Percentiles rank a stretch among this genome's conserved stretches.
phyloP scores from a whole-genome alignment of 2,113 vertebrate genomes.

The Dromiciops gliroides region DNA sequence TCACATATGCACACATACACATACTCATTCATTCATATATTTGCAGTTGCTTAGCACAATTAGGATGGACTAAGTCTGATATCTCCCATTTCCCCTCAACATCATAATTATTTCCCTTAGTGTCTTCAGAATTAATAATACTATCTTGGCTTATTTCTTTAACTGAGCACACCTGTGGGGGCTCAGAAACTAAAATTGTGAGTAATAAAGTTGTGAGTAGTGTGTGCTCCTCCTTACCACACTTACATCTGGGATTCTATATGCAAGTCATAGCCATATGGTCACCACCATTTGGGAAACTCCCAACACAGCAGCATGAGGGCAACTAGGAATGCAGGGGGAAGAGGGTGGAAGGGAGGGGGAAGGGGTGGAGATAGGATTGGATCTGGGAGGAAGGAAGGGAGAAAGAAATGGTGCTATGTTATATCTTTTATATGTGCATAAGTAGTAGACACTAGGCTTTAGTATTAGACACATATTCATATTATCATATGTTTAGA shows the following conservation, averaged over 20 bases:
- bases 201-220: neutral
- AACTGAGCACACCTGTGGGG: neutral
- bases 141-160: neutral
- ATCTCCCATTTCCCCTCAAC: neutral
- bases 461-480: neutral
- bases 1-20: neutral
- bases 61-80: neutral
- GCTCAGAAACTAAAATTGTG: neutral
- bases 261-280: neutral
- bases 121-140: neutral
- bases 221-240: neutral
- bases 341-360: neutral
- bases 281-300: neutral
- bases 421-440: neutral
- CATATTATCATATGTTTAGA: neutral
- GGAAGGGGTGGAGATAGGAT: too few relatives aligned
- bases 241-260: neutral
- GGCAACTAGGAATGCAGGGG: too few relatives aligned
- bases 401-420: neutral
- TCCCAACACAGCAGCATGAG: neutral
- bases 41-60: neutral
- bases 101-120: neutral
- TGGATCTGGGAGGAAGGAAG: neutral
- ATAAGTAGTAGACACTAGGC: neutral
- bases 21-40: too few relatives aligned